Evolutionary conservation across 64 coral and sea anemone species (phyloP), one percentile per base, ranked within the genome.

Genomic region (Pocillopora verrucosa): DNA sequence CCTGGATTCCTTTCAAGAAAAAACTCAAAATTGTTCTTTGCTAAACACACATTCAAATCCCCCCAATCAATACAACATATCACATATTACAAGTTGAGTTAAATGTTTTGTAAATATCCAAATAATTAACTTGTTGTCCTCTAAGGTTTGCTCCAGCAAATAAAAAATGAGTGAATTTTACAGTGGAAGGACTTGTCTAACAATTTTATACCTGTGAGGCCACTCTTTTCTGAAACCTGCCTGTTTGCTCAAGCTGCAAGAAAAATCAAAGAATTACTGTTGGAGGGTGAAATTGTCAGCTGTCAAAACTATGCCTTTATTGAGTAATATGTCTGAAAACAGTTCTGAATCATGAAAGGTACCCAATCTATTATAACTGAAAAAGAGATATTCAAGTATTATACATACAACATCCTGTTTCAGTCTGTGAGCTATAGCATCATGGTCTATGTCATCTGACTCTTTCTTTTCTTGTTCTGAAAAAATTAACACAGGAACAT

Each of bases 401-500:
- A 61, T 74, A 94, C 96, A 92, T 63, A 98, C 96, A 61, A 95
- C 87, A 89, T 99, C 94, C 77, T 99, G 91, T 77, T 99, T 89
- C 16, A 99, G 91, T 82, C 97, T 92, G 88, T 99, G 93, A 82
- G 91, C 94, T 88, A 99, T 93, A 59, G 91, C 97, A 95, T 99
- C 97, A 93, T 93, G 93, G 73, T 95, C 91, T 60, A 91, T 74
- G 11, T 86, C 85, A 61, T 76, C 70, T 13, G 88, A 91, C 37
- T 91, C 88, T 72, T 86, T 82, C 87, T 93, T 99, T 75, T 80
- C 75, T 88, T 76, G 92, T 56, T 91, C 84, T 91, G 61, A 9
- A 76, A 73, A 76, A 79, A 83, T 51, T 7, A 51, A 51, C 7
- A 7, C 3, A 4, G 41, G 41, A n/a, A 56, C 62, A 75, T 22